A percentile compares a stretch with the other conserved stretches of the same genome.
Evolutionary conservation across 2,888 invertebrate genomes (phyloP).

Genomic region (Aphodius sticticus): DNA sequence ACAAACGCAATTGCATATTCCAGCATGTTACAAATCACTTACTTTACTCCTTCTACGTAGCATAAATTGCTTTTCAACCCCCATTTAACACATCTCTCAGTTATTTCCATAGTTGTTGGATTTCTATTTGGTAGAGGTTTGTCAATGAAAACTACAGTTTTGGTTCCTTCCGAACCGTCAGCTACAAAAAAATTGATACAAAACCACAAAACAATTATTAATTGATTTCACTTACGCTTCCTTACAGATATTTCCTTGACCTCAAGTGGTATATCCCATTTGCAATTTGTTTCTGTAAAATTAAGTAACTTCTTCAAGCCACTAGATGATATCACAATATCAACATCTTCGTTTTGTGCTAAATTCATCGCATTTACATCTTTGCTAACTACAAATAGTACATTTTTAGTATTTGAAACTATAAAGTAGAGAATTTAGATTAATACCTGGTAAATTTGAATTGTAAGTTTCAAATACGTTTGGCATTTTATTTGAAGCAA

Average conservation of each 20-base stretch:
- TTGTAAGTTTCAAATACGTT: slow-evolving; percentile 19
- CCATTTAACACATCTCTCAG: slow-evolving; percentile 46
- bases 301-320: slow-evolving; percentile 52
- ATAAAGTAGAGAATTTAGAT: not conserved
- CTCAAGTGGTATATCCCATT: slow-evolving; percentile 53
- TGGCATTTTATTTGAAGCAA: slow-evolving; percentile 35
- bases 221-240: slow-evolving; percentile 31
- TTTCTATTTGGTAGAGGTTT: slow-evolving; percentile 49
- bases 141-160: slow-evolving; percentile 53
- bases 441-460: slow-evolving; percentile 44
- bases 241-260: slow-evolving; percentile 45
- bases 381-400: slow-evolving; percentile 48
- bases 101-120: slow-evolving; percentile 46
- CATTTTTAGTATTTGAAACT: not conserved
- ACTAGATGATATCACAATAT: slow-evolving; percentile 53
- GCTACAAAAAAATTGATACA: slow-evolving; percentile 20
- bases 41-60: slow-evolving; percentile 49
- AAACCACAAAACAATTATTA: too few relatives aligned
- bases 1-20: not conserved
- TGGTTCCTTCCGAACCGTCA: slow-evolving; percentile 35
- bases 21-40: slow-evolving; percentile 20
- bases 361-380: slow-evolving; percentile 49
- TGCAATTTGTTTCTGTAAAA: slow-evolving; percentile 47
- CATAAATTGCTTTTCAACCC: slow-evolving; percentile 52
- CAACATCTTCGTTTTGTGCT: slow-evolving; percentile 46